Evolutionary conservation across 2,888 invertebrate species (phyloP).

Genomic region (Callyntrura sp.): DNA sequence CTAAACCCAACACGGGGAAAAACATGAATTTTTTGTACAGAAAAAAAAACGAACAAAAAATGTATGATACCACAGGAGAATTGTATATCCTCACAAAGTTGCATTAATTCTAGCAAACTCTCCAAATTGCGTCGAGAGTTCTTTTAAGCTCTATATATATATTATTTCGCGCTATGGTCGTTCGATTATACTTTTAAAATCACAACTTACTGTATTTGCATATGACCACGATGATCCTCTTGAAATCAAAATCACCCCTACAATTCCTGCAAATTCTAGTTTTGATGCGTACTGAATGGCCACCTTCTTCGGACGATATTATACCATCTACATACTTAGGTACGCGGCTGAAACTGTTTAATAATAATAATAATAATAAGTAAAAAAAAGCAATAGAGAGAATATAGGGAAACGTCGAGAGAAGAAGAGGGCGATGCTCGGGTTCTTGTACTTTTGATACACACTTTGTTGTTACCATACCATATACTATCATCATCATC

Average conservation of each 20-base stretch:
- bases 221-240: conserved; percentile 14
- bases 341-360: background rate
- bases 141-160: background rate
- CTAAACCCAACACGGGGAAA: background rate
- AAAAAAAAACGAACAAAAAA: background rate
- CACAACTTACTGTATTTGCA: background rate
- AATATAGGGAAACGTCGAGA: background rate
- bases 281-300: conserved; percentile 13
- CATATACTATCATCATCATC: conserved; percentile 26
- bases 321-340: background rate
- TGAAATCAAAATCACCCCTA: background rate
- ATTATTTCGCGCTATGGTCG: background rate
- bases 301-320: background rate
- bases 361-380: conserved; percentile 35
- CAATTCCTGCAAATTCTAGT: background rate
- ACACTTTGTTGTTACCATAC: conserved; percentile 17
- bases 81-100: too few relatives aligned
- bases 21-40: background rate
- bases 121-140: background rate
- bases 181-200: background rate
- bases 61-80: background rate
- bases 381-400: background rate
- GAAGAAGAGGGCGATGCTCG: conserved; percentile 75
- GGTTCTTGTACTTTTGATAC: conserved; percentile 74
- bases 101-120: background rate